Base-by-base conservation (phyloP, 2,113 vertebrate species). In the Columba janthina region DNA sequence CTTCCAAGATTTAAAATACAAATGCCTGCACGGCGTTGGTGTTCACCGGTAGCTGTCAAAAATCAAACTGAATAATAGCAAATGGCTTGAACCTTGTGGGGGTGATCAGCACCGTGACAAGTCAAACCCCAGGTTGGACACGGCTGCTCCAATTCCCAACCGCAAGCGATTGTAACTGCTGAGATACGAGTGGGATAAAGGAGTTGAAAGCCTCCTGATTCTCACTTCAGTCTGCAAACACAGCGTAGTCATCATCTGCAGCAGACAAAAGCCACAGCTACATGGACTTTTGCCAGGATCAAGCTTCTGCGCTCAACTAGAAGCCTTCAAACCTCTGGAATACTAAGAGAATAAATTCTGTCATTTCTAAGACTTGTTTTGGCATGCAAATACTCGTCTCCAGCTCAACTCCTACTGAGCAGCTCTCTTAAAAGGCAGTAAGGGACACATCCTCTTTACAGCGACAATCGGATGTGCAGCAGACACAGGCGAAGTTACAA, bases 11-110 rank as follows among this genome's bases (percentile, higher is more conserved):
- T 20, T 22, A 9, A 34, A 36, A 28, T 1, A 3, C 54, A 24
- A 5, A 8, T 0, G 5, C 3, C 53, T 31, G 25, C 44, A 22
- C 17, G 7, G 32, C 4, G 1, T 7, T 6, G 22, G 38, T 10
- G 65, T 32, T 36, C 22, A 60, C 32, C 1, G 9, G 61, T 3
- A 12, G 61, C 13, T 46, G 18, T 26, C 31, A 60, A 22, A 53
- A 73, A 42, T 12, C 32, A 20, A 36, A 28, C 3, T 0, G 34
- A 42, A 21, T 22, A 9, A 32, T 48, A 32, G 42, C 48, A 44
- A 31, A 31, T 0, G 10, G 48, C 15, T 21, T 15, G 22, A 29
- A 8, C 28, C 38, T 31, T 8, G 3, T 29, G 12, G 53, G 71
- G 6, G 26, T 12, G 21, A 11, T 46, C 29, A 34, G 62, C 67